Evolutionary conservation across 1,140 invertebrate genomes (phyloP).

Genomic region (Ladona fulva): DNA sequence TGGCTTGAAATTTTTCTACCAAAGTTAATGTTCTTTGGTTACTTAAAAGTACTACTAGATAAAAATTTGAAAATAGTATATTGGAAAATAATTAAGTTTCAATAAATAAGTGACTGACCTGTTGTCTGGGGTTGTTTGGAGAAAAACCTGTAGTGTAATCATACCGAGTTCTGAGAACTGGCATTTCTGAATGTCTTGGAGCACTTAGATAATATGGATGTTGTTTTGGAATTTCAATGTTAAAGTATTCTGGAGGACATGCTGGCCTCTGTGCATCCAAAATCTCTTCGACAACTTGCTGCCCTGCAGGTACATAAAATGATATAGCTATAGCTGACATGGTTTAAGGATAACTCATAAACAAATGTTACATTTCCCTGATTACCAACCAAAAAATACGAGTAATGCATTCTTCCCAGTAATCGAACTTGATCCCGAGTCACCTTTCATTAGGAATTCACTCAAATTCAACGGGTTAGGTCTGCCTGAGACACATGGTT

Average conservation of each 20-base stretch:
- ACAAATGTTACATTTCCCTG: background rate
- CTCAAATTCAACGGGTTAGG: conserved; percentile 49
- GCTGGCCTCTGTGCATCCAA: conserved; percentile 47
- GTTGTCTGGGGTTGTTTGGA: conserved; percentile 47
- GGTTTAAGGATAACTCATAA: background rate
- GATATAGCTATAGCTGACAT: background rate
- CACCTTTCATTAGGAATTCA: conserved; percentile 41
- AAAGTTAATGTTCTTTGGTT: too few relatives aligned
- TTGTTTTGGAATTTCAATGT: conserved; percentile 40
- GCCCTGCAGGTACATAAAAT: conserved; percentile 33
- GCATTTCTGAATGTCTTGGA: conserved; percentile 34
- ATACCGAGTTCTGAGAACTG: conserved; percentile 42
- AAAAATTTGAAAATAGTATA: too few relatives aligned
- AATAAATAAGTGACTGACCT: conserved; percentile 30
- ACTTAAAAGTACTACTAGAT: too few relatives aligned
- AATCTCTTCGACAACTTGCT: conserved; percentile 55
- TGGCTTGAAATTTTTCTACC: too few relatives aligned
- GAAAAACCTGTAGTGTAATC: conserved; percentile 39
- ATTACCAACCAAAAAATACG: conserved; percentile 55
- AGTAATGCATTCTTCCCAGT: conserved; percentile 53
- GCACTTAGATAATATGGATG: conserved; percentile 32
- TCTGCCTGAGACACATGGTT: conserved; percentile 36
- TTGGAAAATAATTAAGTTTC: too few relatives aligned
- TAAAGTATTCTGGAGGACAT: conserved; percentile 50
- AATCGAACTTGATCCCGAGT: conserved; percentile 38